Base-by-base conservation (phyloP, 2,113 vertebrate genomes). In the Chaetura pelagica region DNA sequence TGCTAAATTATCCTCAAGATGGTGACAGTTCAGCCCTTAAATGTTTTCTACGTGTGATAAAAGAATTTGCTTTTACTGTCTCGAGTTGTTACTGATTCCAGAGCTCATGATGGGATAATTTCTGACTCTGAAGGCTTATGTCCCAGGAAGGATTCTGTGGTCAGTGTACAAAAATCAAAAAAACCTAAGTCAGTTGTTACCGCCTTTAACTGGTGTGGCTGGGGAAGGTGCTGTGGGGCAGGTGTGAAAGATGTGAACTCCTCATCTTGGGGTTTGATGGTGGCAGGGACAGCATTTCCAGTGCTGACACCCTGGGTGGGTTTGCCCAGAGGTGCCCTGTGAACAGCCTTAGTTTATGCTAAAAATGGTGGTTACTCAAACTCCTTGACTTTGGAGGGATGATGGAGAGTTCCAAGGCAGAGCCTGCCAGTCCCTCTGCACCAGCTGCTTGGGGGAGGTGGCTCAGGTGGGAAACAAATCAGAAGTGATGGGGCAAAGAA, bases 11-110 rank as follows among this genome's bases (percentile, higher is more conserved):
- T 75, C 90, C 68, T 80, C 52, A 90, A 88, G 12, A 61, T 90
- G 32, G 38, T 90, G 51, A 42, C 29, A 83, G 3, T 75, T 88
- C 40, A 49, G 49, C 82, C 81, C 83, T 93, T 85, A 95, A 83
- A 58, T 74, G 57, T 61, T 86, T 94, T 89, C 46, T 62, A 68
- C n/a, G 4, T 13, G 1, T n/a, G 44, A 89, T 95, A 80, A 86
- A 93, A 85, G 24, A 81, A 67, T 21, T 76, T 23, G 11, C 26
- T 94, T 93, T 89, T 92, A 87, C 44, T 82, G 66, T 90, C 79
- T 78, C 9, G 12, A 64, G 57, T 89, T 82, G 67, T n/a, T 46
- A 4, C 2, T 88, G 24, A 69, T 91, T 55, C 74, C 49, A 90
- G 8, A 90, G 67, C 72, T 74, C 20, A 11, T 5, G 9, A 16